These are phyloP conservation scores for Spheniscus mendiculus DNA, from an alignment of 2,113 vertebrate genomes.

Conservation along the genomic window DNA sequence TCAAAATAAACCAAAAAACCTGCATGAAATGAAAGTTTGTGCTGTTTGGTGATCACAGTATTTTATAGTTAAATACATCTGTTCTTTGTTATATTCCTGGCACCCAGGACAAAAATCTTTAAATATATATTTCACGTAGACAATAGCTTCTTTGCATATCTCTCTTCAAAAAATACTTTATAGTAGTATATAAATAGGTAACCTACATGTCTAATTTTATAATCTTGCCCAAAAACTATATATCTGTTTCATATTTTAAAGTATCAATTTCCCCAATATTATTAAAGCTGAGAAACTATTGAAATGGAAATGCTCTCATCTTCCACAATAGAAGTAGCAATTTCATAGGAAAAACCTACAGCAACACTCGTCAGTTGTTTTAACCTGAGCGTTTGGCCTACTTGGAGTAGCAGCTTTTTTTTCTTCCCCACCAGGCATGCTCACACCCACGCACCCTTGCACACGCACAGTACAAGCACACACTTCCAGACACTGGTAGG, in stretches of 20 bases:
- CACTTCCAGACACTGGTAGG: slow-evolving; percentile 68
- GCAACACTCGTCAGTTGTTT: slow-evolving; percentile 71
- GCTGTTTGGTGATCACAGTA: slow-evolving; percentile 78
- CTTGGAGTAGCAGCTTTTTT: slow-evolving; percentile 70
- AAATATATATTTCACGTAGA: slow-evolving; percentile 80
- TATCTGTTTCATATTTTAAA: slow-evolving; percentile 68
- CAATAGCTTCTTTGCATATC: slow-evolving; percentile 76
- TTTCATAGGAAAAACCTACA: slow-evolving; percentile 57
- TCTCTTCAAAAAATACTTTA: slow-evolving; percentile 81
- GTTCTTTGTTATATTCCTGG: slow-evolving; percentile 71
- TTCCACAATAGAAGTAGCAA: slow-evolving; percentile 65
- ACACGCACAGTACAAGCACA: slow-evolving; percentile 40
- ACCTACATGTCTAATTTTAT: slow-evolving; percentile 73
- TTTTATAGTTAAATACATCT: slow-evolving; percentile 76
- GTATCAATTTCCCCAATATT: slow-evolving; percentile 59
- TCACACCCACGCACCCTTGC: slow-evolving; percentile 38
- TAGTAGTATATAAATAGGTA: slow-evolving; percentile 78
- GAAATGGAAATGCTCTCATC: slow-evolving; percentile 72
- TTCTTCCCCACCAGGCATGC: slow-evolving; percentile 11
- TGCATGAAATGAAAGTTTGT: slow-evolving; percentile 76
- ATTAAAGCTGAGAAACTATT: slow-evolving; percentile 73
- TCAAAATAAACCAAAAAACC: slow-evolving; percentile 64
- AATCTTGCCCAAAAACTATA: slow-evolving; percentile 73
- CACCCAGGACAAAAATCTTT: slow-evolving; percentile 73
- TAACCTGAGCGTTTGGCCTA: slow-evolving; percentile 76